Conservation (phyloP, 2,888 invertebrate genomes). For the Argyresthia goedartella region DNA sequence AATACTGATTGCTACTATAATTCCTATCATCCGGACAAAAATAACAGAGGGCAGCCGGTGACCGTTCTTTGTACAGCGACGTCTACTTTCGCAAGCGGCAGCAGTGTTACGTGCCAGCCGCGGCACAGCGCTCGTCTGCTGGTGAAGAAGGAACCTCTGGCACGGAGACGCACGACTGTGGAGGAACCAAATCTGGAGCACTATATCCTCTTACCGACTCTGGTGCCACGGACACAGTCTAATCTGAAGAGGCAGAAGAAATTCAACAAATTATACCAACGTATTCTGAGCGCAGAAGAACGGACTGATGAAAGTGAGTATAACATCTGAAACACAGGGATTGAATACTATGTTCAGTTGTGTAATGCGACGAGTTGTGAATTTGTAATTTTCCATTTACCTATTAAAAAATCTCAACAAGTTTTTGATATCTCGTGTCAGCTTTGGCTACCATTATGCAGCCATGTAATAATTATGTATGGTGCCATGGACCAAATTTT, state of each 20-base stretch:
- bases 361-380: neutral
- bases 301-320: constrained; percentile 28
- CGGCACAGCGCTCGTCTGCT: constrained; percentile 19
- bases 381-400: too few relatives aligned
- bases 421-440: too few relatives aligned
- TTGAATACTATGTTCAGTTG: neutral
- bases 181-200: constrained; percentile 51
- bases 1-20: constrained; percentile 16
- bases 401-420: too few relatives aligned
- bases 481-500: too few relatives aligned
- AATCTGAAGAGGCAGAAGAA: constrained; percentile 56
- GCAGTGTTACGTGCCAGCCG: neutral
- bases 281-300: constrained; percentile 40
- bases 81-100: neutral
- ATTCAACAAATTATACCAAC: constrained; percentile 57
- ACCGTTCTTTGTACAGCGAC: constrained; percentile 49
- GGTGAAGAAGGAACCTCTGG: constrained; percentile 31
- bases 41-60: constrained; percentile 14
- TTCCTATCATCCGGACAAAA: constrained; percentile 18
- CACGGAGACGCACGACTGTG: constrained; percentile 30
- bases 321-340: neutral
- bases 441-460: too few relatives aligned
- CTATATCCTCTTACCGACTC: constrained; percentile 51
- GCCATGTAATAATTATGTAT: too few relatives aligned
- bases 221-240: constrained; percentile 55